phyloP scores from a whole-genome alignment of 2,113 vertebrate genomes.

The Oxygymnocypris stewartii region DNA sequence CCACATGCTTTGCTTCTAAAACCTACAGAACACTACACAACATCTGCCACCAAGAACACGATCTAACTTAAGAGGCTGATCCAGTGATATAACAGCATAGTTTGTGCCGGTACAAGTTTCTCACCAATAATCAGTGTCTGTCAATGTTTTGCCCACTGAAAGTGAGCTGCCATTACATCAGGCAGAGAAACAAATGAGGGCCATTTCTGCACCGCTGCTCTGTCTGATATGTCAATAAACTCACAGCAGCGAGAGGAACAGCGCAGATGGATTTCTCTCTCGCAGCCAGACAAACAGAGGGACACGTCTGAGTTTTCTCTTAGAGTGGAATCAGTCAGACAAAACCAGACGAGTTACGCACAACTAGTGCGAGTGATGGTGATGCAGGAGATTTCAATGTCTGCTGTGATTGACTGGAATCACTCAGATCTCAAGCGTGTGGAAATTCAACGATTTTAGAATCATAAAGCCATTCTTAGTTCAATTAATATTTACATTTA shows the following conservation, averaged over 20 bases:
- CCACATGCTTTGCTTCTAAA: too few species aligned
- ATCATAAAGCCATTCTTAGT: slow-evolving; percentile 67
- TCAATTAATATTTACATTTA: slow-evolving; percentile 53
- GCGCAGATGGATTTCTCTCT: slow-evolving; percentile 73
- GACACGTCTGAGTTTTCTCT: slow-evolving; percentile 72
- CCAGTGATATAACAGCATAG: slow-evolving; percentile 65
- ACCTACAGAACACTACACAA: background rate
- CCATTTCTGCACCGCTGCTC: slow-evolving; percentile 79
- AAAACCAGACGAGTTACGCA: slow-evolving; percentile 64
- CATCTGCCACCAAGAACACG: background rate
- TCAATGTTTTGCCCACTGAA: slow-evolving; percentile 77
- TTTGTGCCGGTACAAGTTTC: slow-evolving; percentile 69
- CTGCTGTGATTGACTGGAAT: background rate
- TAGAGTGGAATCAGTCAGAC: slow-evolving; percentile 70
- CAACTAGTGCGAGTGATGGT: slow-evolving; percentile 3
- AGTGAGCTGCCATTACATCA: slow-evolving; percentile 76
- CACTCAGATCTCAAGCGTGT: background rate
- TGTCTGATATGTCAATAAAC: slow-evolving; percentile 79
- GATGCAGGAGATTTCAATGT: background rate
- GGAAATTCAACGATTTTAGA: background rate
- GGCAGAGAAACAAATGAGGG: slow-evolving; percentile 81
- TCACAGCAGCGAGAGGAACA: slow-evolving; percentile 70
- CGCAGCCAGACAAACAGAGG: slow-evolving; percentile 71
- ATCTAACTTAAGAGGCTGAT: slow-evolving; percentile 1
- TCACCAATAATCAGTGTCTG: slow-evolving; percentile 70